These are phyloP conservation scores for Desoria tigrina DNA, from an alignment of 2,888 invertebrate species.

Conservation along the genomic window DNA sequence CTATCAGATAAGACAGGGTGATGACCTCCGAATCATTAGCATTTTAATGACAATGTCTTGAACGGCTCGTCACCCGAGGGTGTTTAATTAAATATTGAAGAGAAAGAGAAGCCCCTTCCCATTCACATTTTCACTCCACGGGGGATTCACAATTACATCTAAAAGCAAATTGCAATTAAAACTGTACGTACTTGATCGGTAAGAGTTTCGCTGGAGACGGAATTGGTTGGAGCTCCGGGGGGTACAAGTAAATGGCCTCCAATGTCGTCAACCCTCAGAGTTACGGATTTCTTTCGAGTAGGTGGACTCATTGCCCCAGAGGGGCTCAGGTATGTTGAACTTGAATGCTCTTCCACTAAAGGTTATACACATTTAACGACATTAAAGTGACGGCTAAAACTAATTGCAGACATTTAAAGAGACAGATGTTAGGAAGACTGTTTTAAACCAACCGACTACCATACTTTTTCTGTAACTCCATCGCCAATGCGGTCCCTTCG, in stretches of 20 bases:
- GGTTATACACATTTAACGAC: constrained; percentile 39
- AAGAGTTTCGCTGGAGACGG: constrained; percentile 51
- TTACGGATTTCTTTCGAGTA: constrained; percentile 52
- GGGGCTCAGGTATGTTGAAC: constrained; percentile 45
- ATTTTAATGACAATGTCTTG: too few species aligned
- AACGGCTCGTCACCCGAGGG: too few species aligned
- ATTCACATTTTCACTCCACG: too few species aligned
- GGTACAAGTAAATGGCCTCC: constrained; percentile 51
- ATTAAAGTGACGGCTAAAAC: too few species aligned
- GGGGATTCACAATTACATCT: too few species aligned
- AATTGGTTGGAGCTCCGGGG: constrained; percentile 47
- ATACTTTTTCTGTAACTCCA: constrained; percentile 68
- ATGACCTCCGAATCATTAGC: too few species aligned
- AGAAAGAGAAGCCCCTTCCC: too few species aligned
- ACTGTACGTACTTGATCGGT: constrained; percentile 51
- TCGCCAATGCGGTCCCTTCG: constrained; percentile 64
- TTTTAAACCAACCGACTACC: too few species aligned
- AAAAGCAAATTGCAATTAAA: too few species aligned
- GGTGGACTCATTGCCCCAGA: constrained; percentile 48
- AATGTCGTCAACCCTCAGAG: constrained; percentile 52
- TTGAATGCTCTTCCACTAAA: constrained; percentile 51
- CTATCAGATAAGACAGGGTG: too few species aligned
- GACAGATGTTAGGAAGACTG: constrained; percentile 12
- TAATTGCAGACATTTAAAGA: constrained; percentile 32
- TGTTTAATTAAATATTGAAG: too few species aligned